These are phyloP conservation scores for Bufotes viridis DNA, from an alignment of 2,797 vertebrate species.

Conservation along the genomic window DNA sequence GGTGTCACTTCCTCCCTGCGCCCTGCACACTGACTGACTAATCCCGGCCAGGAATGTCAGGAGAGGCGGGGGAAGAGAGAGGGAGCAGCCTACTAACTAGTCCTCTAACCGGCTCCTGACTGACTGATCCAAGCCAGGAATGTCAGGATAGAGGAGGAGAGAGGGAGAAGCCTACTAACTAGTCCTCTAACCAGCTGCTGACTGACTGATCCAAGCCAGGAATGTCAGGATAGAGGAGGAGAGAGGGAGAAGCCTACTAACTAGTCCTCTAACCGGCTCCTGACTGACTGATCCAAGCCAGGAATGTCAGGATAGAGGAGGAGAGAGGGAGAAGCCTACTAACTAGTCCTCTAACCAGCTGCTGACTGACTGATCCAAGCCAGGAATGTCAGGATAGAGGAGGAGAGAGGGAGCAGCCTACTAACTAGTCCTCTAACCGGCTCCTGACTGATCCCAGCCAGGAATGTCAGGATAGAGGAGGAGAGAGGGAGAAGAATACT, in stretches of 20 bases:
- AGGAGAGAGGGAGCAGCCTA: neutral
- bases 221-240: neutral
- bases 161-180: neutral
- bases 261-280: neutral
- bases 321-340: neutral
- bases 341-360: neutral
- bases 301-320: neutral
- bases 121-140: neutral
- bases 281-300: neutral
- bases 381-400: neutral
- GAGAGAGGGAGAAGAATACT: too few species aligned
- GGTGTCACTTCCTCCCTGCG: conserved; percentile 18
- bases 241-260: neutral
- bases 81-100: conserved; percentile 11
- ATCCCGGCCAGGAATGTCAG: conserved; percentile 11
- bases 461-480: too few species aligned
- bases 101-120: neutral
- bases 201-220: neutral
- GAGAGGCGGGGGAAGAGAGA: neutral
- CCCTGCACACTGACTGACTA: conserved; percentile 14
- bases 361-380: neutral
- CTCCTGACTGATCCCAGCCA: too few species aligned
- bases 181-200: neutral
- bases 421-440: neutral
- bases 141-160: neutral